A percentile compares a stretch with the other conserved stretches of the same genome.
Evolutionary conservation across 2,113 vertebrate genomes (phyloP).

Genomic region (Melospiza georgiana): DNA sequence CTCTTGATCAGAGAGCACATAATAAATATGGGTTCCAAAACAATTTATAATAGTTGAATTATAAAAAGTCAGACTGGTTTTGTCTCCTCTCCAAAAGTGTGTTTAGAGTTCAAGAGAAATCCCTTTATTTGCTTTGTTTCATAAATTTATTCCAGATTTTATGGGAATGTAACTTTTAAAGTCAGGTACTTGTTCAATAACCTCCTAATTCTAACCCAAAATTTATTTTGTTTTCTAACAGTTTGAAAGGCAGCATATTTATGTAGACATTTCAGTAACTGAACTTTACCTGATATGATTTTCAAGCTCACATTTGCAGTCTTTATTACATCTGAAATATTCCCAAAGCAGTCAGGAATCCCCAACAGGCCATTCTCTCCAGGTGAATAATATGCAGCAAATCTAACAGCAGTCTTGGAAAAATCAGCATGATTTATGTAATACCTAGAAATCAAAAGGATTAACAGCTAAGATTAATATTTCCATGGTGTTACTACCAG

Average conservation of each 20-base stretch:
- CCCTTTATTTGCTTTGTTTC: not conserved
- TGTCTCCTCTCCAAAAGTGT: not conserved
- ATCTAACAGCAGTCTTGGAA: not conserved
- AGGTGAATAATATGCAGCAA: not conserved
- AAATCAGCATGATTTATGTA: not conserved
- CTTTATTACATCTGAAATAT: constrained; percentile 2
- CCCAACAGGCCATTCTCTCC: constrained; percentile 12
- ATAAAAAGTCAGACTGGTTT: not conserved
- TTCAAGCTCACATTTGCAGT: constrained; percentile 10
- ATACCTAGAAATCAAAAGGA: not conserved
- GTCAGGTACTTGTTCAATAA: not conserved
- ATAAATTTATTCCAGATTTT: not conserved
- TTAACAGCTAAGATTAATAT: not conserved
- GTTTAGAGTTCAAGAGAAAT: not conserved
- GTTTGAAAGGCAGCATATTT: not conserved
- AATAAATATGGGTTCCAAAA: not conserved
- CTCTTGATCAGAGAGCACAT: not conserved
- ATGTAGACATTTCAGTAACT: not conserved
- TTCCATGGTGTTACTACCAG: not conserved
- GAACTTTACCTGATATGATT: not conserved
- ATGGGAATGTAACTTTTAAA: not conserved
- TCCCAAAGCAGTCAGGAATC: constrained; percentile 14
- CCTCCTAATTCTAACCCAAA: not conserved
- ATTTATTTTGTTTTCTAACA: not conserved
- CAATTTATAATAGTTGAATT: not conserved